Conservation (phyloP, 2,888 invertebrate genomes). For the Cephus runcator region DNA sequence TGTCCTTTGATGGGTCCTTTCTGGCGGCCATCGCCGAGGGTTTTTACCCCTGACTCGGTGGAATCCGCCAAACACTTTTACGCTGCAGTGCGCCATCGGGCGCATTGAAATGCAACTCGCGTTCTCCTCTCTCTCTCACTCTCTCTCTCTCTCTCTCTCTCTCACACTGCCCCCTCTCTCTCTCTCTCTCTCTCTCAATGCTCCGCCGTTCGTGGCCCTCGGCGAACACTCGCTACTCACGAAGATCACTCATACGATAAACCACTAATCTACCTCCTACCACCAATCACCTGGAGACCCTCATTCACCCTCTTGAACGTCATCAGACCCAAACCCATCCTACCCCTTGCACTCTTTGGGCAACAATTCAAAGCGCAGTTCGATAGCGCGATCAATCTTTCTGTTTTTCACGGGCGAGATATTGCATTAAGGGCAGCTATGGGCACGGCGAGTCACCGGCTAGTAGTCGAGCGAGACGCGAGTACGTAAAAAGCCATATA, state of each 20-base stretch:
- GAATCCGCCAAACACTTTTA: constrained; percentile 60
- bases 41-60: constrained; percentile 49
- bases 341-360: too few relatives aligned
- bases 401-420: constrained; percentile 28
- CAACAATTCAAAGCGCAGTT: constrained; percentile 8
- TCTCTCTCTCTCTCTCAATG: constrained; percentile 27
- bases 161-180: too few relatives aligned
- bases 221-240: constrained; percentile 4
- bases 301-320: too few relatives aligned
- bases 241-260: constrained; percentile 41
- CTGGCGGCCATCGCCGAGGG: constrained; percentile 50
- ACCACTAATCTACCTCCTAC: constrained; percentile 47
- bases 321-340: too few relatives aligned
- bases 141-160: background rate
- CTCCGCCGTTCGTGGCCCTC: constrained; percentile 19
- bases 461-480: too few relatives aligned
- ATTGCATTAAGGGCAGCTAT: constrained; percentile 3
- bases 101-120: constrained; percentile 60
- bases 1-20: constrained; percentile 48
- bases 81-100: constrained; percentile 39
- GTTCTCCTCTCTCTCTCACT: constrained; percentile 38
- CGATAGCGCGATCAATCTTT: constrained; percentile 38
- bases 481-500: too few relatives aligned
- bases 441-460: background rate
- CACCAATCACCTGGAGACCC: too few relatives aligned